Evolutionary conservation across 2,888 invertebrate species (phyloP).

Genomic region (Conops quadrifasciatus): DNA sequence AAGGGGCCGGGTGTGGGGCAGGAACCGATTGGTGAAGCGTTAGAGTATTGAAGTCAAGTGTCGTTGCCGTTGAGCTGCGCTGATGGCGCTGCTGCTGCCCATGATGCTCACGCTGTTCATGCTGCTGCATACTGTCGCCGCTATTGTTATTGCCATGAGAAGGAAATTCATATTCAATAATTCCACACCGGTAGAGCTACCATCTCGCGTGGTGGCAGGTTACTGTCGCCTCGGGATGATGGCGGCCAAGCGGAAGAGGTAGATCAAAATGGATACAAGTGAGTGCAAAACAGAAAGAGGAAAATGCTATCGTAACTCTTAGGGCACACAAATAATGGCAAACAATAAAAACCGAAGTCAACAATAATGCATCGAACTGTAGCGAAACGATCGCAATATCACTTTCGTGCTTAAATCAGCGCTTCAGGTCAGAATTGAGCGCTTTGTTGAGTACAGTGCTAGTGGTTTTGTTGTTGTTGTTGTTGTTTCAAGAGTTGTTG

Average conservation of each 20-base stretch:
- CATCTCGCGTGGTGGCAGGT: neutral
- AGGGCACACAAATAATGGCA: neutral
- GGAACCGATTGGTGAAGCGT: no score
- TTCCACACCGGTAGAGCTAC: constrained; percentile 25
- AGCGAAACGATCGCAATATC: constrained; percentile 4
- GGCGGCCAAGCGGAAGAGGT: neutral
- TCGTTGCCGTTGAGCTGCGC: no score
- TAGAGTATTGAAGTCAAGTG: no score
- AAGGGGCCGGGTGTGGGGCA: no score
- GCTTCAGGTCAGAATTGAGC: constrained; percentile 29
- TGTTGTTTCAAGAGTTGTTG: neutral
- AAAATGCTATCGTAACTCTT: constrained; percentile 23
- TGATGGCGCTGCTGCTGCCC: no score
- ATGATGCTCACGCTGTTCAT: neutral
- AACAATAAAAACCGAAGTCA: constrained; percentile 2
- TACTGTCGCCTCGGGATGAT: neutral
- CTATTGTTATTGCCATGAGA: no score
- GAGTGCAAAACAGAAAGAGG: neutral
- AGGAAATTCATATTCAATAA: no score
- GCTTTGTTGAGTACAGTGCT: constrained; percentile 16
- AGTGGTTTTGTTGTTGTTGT: neutral
- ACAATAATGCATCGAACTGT: constrained; percentile 2
- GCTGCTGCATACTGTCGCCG: neutral
- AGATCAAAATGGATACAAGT: neutral
- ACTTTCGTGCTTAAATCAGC: constrained; percentile 20